Base-by-base conservation (phyloP, 2,113 vertebrate genomes). In the Hippoglossus stenolepis region DNA sequence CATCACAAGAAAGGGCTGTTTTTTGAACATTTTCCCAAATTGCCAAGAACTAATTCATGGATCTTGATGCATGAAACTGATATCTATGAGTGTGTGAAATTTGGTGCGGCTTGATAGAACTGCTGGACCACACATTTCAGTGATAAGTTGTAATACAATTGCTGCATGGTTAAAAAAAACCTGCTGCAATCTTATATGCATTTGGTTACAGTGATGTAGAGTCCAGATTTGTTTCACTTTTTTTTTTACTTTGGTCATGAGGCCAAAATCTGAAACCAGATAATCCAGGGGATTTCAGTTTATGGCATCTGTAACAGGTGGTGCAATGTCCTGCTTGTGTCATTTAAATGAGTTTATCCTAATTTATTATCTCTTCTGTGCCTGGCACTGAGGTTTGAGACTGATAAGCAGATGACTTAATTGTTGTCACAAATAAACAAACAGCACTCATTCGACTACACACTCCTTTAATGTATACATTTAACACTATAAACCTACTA, bases 331-430 rank as follows among this genome's bases (percentile, higher is more conserved):
- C 59, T 24, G 0, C 20, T 11, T 56, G 31, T 58, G 40, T 61
- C 26, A 75, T 81, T 79, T 49, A 65, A 70, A 61, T 24, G 17
- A 17, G 17, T 73, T 73, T 49, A 77, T 5, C 53, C 65, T 61
- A 83, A 77, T 84, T 70, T 69, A 26, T 86, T 90, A 93, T 90
- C 90, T 74, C 24, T 8, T 13, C 47, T 9, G 94, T 94, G 82
- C 94, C 93, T 89, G 86, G 92, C 89, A 93, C 93, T 8, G 85
- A 88, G 83, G 86, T 67, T 69, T 65, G 21, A 73, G 14, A 59
- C 85, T 18, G 92, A 94, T 94, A 94, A 94, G 89, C 24, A 77
- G 88, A 90, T 90, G 0, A 58, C 71, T 87, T 92, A 88, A 87
- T 89, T 84, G 70, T 65, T 59, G 56, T 75, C 47, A 24, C 58